Percentiles rank a stretch among this genome's conserved stretches.
phyloP scores from a whole-genome alignment of 2,797 vertebrate genomes.

The Balearica regulorum region DNA sequence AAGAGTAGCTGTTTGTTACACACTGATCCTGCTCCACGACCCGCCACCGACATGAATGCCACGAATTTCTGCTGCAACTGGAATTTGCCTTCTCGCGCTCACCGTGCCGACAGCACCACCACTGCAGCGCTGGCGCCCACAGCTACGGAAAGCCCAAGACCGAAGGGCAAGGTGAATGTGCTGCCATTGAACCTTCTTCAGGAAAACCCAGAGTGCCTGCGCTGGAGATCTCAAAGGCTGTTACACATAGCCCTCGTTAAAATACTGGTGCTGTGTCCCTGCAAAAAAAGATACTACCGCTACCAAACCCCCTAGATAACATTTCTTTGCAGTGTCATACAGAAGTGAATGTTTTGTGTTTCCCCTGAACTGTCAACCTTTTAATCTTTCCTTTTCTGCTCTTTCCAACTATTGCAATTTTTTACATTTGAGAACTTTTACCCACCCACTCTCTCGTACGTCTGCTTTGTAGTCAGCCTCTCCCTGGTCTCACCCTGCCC shows the following conservation, averaged over 20 bases:
- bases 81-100: neutral
- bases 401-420: neutral
- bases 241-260: neutral
- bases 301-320: neutral
- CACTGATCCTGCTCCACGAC: neutral
- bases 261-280: neutral
- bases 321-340: neutral
- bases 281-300: neutral
- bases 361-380: neutral
- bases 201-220: neutral
- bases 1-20: neutral
- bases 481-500: neutral
- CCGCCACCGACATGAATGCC: fast-evolving
- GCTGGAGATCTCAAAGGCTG: neutral
- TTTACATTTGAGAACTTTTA: neutral
- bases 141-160: fast-evolving
- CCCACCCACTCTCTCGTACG: fast-evolving
- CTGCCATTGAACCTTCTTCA: neutral
- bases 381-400: neutral
- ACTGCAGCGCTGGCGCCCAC: neutral
- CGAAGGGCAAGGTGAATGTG: neutral
- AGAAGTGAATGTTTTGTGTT: neutral
- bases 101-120: fast-evolving
- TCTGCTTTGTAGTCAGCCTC: neutral
- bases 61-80: neutral